Conservation (phyloP, 2,888 invertebrate genomes). For the Athetis lepigone region DNA sequence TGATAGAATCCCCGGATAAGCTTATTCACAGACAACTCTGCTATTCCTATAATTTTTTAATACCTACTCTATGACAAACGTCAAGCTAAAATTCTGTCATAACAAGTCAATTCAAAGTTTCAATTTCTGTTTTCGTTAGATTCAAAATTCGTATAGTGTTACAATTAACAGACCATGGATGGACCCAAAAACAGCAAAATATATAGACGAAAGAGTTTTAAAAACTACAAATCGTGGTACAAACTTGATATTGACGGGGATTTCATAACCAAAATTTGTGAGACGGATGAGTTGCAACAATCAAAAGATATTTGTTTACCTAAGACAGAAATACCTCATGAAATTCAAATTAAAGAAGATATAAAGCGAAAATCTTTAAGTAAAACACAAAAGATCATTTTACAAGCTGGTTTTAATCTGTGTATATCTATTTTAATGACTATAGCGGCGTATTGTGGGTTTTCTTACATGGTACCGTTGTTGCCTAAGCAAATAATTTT, state of each 20-base stretch:
- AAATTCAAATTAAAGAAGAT: slow-evolving; percentile 12
- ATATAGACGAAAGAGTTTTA: slow-evolving; percentile 37
- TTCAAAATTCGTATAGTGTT: slow-evolving; percentile 10
- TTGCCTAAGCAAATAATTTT: slow-evolving; percentile 34
- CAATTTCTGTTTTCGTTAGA: too few relatives aligned
- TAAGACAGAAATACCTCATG: too few relatives aligned
- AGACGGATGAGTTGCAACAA: slow-evolving; percentile 8
- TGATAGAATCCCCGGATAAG: too few relatives aligned
- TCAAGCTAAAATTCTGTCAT: slow-evolving; percentile 12
- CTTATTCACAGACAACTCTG: too few relatives aligned
- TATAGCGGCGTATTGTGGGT: slow-evolving; percentile 58
- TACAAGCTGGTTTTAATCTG: slow-evolving; percentile 48
- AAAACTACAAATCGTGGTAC: slow-evolving; percentile 75
- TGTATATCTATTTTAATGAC: slow-evolving; percentile 58
- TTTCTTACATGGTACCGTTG: slow-evolving; percentile 48
- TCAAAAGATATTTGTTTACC: too few relatives aligned
- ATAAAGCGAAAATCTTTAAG: slow-evolving; percentile 40
- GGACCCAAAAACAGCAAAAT: background rate
- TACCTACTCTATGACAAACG: background rate
- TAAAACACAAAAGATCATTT: slow-evolving; percentile 42
- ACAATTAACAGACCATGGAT: slow-evolving; percentile 38
- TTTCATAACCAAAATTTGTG: slow-evolving; percentile 57
- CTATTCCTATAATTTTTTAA: too few relatives aligned
- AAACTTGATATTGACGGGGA: slow-evolving; percentile 70
- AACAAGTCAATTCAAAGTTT: slow-evolving; percentile 12